Conservation (phyloP, 2,113 vertebrate genomes). For the Odontophorus gujanensis region DNA sequence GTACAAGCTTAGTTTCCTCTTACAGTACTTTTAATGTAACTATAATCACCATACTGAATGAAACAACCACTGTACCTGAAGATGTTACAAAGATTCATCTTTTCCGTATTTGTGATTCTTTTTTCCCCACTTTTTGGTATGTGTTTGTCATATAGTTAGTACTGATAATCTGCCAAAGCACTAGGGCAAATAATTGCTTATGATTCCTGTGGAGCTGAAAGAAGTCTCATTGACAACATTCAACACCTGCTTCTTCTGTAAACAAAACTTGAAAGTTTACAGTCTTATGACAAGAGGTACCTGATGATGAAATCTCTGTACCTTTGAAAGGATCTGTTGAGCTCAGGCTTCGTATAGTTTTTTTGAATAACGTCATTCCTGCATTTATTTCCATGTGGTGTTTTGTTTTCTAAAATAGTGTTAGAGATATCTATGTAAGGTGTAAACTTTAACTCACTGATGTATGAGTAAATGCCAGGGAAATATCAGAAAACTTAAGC, state of each 20-base stretch:
- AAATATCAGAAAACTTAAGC: background rate
- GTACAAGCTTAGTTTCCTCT: background rate
- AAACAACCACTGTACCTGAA: background rate
- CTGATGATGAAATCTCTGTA: background rate
- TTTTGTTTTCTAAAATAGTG: background rate
- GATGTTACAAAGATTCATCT: background rate
- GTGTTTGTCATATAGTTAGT: background rate
- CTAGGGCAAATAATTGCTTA: background rate
- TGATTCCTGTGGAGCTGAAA: background rate
- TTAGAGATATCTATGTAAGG: background rate
- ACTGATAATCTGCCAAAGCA: background rate
- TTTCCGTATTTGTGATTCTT: background rate
- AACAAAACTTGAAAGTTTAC: background rate
- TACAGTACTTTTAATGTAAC: background rate
- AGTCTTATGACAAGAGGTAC: background rate
- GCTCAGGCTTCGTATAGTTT: background rate
- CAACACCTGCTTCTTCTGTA: background rate
- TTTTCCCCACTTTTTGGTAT: background rate
- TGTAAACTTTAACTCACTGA: background rate
- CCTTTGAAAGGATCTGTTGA: background rate
- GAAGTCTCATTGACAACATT: background rate
- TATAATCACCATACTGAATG: background rate
- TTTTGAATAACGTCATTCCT: background rate
- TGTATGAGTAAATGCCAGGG: background rate
- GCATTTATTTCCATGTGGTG: background rate